phyloP scores from a whole-genome alignment of 2,888 invertebrate genomes.

The Sisyra terminalis region DNA sequence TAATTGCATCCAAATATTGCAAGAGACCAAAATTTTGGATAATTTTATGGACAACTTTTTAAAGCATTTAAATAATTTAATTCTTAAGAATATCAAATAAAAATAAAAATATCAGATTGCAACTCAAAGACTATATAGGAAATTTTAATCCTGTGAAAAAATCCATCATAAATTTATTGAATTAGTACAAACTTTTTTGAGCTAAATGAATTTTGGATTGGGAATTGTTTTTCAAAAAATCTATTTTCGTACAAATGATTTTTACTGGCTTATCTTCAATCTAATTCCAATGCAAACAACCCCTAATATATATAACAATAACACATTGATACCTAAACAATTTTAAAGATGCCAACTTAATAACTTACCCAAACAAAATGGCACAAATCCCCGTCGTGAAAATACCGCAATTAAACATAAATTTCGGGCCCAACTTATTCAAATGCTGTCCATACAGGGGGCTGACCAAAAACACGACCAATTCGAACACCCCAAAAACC shows the following conservation, averaged over 20 bases:
- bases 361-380: constrained; percentile 58
- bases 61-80: no score
- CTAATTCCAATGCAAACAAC: background rate
- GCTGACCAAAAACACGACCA: constrained; percentile 66
- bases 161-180: no score
- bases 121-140: no score
- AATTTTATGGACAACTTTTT: no score
- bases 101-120: no score
- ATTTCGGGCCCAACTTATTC: constrained; percentile 60
- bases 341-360: background rate
- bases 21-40: no score
- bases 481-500: constrained; percentile 74
- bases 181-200: no score
- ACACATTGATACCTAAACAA: background rate
- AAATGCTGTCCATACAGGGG: constrained; percentile 69
- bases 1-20: no score
- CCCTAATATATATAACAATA: background rate
- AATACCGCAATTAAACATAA: constrained; percentile 68
- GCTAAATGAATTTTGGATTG: no score
- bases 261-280: background rate
- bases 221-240: no score
- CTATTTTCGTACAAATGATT: background rate
- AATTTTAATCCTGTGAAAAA: no score
- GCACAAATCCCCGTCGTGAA: constrained; percentile 69
- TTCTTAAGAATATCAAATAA: no score